These are phyloP conservation scores for Anhinga anhinga DNA, from an alignment of 2,113 vertebrate genomes.

Conservation along the genomic window DNA sequence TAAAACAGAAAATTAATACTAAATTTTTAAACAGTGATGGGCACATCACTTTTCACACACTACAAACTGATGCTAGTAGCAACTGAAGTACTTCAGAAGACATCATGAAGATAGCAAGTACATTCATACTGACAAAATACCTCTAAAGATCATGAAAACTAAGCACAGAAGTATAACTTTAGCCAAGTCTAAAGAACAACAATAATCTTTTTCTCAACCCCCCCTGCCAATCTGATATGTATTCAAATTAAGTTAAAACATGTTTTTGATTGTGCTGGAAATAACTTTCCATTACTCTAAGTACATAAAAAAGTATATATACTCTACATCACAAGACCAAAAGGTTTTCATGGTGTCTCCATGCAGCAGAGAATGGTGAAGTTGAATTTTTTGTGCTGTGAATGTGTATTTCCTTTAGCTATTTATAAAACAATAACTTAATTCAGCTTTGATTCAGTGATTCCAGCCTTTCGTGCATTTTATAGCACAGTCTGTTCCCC, in stretches of 20 bases:
- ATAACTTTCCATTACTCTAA: not conserved
- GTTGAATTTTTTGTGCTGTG: not conserved
- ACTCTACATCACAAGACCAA: not conserved
- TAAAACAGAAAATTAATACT: not conserved
- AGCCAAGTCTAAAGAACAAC: not conserved
- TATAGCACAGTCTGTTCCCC: not conserved
- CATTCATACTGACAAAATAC: not conserved
- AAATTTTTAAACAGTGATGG: not conserved
- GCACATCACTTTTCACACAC: not conserved
- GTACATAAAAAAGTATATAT: not conserved
- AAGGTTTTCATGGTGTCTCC: not conserved
- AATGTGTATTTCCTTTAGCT: not conserved
- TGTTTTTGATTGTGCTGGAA: not conserved
- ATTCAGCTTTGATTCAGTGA: not conserved
- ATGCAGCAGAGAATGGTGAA: not conserved
- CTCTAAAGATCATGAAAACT: not conserved
- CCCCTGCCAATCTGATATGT: rapidly evolving
- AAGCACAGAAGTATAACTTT: not conserved
- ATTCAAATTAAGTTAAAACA: not conserved
- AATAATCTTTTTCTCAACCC: not conserved
- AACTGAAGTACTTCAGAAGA: not conserved
- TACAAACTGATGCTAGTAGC: not conserved
- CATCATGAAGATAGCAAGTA: not conserved
- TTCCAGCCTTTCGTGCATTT: not conserved
- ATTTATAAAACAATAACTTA: not conserved